phyloP scores from a whole-genome alignment of 2,888 invertebrate species.

The Blera fallax region DNA sequence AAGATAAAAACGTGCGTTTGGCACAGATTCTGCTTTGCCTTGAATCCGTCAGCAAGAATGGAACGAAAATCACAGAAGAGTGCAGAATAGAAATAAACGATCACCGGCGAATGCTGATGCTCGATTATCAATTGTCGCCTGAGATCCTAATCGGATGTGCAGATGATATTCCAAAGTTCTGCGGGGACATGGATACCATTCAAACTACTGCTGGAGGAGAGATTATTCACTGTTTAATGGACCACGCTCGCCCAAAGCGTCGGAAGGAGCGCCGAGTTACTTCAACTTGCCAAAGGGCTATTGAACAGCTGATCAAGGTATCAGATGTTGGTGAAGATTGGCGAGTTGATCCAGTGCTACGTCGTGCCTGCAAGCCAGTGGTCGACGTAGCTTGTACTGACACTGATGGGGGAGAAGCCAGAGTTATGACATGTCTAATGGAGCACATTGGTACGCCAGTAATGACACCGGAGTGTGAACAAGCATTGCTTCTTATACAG shows the following conservation, averaged over 20 bases:
- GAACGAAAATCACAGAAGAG: conserved; percentile 88
- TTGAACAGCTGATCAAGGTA: conserved; percentile 91
- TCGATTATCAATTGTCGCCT: conserved; percentile 96
- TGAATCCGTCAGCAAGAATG: conserved; percentile 89
- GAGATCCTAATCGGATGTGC: conserved; percentile 94
- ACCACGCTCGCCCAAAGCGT: conserved; percentile 87
- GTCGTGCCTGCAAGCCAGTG: conserved; percentile 92
- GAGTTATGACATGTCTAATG: conserved; percentile 96
- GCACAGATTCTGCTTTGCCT: conserved; percentile 96
- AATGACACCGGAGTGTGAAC: conserved; percentile 95
- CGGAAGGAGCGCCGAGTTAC: conserved; percentile 86
- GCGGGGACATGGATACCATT: conserved; percentile 86
- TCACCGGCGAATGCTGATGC: conserved; percentile 94
- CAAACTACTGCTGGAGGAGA: conserved; percentile 85
- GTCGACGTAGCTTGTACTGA: conserved; percentile 90
- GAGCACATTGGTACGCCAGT: conserved; percentile 90
- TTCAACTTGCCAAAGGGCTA: conserved; percentile 87
- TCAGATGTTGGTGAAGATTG: conserved; percentile 97
- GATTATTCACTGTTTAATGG: conserved; percentile 98
- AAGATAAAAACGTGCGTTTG: conserved; percentile 91
- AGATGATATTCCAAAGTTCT: conserved; percentile 90
- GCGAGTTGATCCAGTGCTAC: conserved; percentile 95
- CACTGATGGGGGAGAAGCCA: conserved; percentile 88
- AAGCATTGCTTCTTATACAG: conserved; percentile 96
- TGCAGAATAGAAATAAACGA: conserved; percentile 95